Base-by-base conservation (phyloP, 23 tunicate species). In the Trididemnum miniatum region DNA sequence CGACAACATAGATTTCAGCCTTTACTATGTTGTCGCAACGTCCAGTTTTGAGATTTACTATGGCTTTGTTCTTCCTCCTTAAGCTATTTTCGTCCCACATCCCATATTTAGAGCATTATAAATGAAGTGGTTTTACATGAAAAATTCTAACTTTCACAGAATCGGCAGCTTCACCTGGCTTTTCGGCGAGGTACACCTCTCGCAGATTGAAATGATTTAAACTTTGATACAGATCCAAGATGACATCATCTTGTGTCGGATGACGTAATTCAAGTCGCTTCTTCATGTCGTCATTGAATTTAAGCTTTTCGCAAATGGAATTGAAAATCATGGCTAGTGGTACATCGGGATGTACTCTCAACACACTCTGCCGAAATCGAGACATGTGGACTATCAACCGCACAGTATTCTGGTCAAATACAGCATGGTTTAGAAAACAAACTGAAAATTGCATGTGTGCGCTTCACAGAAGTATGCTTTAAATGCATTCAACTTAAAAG, bases 321-420 rank as follows among this genome's bases (percentile, higher is more conserved):
- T 15, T 2, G 59, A 85, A 85, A 0, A 85, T 78, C 30, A 26
- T 77, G 20, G 64, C 30, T 7, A 85, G 60, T 0, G 89, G 83
- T 29, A 31, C 51, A 30, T 85, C 80, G 28, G 83, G 89, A 31
- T 78, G 63, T 0, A 85, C 89, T 50, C 89, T 54, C 2, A 85
- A 24, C 0, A 85, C 65, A 39, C 78, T 77, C 37, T 85, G 89
- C 4, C 83, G 66, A 28, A 71, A 35, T 23, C 83, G 77, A 40
- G 83, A 51, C 54, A 85, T 35, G 7, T 59, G 82, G 35, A 85
- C 89, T 12, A 85, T 65, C 49, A 85, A 49, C n/a, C 89, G 89
- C 1, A 85, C 89, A n/a, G 89, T 77, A 23, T 49, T 78, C 89
- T 85, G 74, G n/a, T n/a, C n/a, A n/a, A n/a, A n/a, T n/a, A n/a